Evolutionary conservation across 1,140 invertebrate genomes (phyloP).

Genomic region (Platorchestia sp.): DNA sequence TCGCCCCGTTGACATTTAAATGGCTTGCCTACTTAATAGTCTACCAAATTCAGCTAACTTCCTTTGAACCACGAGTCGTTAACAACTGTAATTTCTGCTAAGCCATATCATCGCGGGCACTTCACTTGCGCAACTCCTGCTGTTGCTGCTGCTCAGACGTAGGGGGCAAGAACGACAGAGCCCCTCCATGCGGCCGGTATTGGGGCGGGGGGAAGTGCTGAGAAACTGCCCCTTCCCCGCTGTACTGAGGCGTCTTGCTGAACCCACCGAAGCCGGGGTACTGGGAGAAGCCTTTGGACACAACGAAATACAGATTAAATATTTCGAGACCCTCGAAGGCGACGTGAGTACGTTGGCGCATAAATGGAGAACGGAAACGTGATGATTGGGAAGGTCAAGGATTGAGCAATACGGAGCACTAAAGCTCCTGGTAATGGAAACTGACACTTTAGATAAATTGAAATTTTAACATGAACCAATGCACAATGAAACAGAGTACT

Average conservation of each 20-base stretch:
- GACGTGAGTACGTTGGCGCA: not conserved
- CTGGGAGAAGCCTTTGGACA: not conserved
- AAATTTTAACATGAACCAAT: too few relatives aligned
- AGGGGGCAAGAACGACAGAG: conserved; percentile 6
- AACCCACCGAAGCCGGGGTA: not conserved
- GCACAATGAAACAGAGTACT: not conserved
- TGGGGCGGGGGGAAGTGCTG: conserved; percentile 42
- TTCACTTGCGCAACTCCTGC: not conserved
- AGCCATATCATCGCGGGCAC: not conserved
- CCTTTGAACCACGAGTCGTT: not conserved
- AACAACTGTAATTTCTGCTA: not conserved
- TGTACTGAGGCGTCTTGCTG: conserved; percentile 24
- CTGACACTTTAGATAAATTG: too few relatives aligned
- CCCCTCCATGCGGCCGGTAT: not conserved
- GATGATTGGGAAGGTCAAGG: not conserved
- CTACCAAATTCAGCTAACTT: not conserved
- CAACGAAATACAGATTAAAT: too few relatives aligned
- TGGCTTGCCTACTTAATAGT: too few relatives aligned
- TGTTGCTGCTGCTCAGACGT: not conserved
- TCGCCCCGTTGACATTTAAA: not conserved
- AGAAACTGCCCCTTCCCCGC: not conserved
- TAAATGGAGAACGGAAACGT: not conserved
- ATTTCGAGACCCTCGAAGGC: not conserved
- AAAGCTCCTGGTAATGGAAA: not conserved
- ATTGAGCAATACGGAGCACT: not conserved